phyloP scores from a whole-genome alignment of 2,888 invertebrate genomes.

The Trilocha varians region DNA sequence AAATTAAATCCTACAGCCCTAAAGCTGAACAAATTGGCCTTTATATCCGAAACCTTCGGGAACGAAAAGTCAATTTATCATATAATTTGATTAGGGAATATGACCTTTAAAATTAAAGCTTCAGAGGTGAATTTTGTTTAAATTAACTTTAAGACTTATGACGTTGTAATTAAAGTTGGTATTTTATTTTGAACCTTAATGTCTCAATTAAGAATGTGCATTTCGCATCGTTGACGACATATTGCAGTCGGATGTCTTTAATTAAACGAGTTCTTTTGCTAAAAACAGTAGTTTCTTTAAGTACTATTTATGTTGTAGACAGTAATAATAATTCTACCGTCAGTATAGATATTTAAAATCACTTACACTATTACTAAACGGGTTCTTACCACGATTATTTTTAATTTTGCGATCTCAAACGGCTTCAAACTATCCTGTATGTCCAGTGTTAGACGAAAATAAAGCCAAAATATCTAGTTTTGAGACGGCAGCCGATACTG shows the following conservation, averaged over 20 bases:
- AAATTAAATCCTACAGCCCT: slow-evolving; percentile 41
- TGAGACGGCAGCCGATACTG: too few species aligned
- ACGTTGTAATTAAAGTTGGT: background rate
- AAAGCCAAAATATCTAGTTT: too few species aligned
- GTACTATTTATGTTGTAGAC: too few species aligned
- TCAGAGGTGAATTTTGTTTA: background rate
- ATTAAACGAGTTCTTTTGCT: too few species aligned
- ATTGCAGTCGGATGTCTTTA: slow-evolving; percentile 23
- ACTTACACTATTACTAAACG: too few species aligned
- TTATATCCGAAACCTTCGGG: slow-evolving; percentile 53
- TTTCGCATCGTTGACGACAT: slow-evolving; percentile 43
- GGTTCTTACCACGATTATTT: too few species aligned
- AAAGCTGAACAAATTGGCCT: slow-evolving; percentile 58
- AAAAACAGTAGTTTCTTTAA: too few species aligned
- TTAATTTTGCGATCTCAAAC: too few species aligned
- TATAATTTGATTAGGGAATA: background rate
- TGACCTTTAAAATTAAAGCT: background rate
- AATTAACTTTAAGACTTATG: background rate
- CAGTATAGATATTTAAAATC: too few species aligned
- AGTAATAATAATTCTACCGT: too few species aligned
- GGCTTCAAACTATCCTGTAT: too few species aligned
- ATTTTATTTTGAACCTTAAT: slow-evolving; percentile 38
- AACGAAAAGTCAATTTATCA: background rate
- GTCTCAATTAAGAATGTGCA: slow-evolving; percentile 66
- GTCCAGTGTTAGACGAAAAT: too few species aligned